Percentiles rank a stretch among this genome's conserved stretches.
phyloP scores from a whole-genome alignment of 2,797 vertebrate species.

The Lacerta bilineata region DNA sequence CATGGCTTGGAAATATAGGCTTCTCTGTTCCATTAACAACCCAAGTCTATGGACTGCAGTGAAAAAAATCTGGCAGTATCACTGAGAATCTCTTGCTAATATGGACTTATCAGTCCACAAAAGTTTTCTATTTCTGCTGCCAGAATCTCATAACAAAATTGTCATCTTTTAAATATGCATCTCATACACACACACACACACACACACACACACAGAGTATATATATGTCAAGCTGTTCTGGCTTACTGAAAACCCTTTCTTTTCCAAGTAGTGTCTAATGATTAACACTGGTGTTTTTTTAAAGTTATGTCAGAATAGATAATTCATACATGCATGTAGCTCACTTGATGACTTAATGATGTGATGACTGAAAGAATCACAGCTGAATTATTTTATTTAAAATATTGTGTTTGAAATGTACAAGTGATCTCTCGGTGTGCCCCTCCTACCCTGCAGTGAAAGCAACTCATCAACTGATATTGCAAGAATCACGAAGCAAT shows the following conservation, averaged over 20 bases:
- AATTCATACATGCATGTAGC: background rate
- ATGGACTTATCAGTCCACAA: constrained; percentile 34
- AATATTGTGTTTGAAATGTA: background rate
- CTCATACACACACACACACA: constrained; percentile 23
- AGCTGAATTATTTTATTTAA: background rate
- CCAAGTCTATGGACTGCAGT: too few relatives aligned
- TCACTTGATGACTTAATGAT: background rate
- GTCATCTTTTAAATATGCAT: constrained; percentile 66
- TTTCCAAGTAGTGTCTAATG: constrained; percentile 68
- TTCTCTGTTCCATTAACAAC: background rate
- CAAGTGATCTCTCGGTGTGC: background rate
- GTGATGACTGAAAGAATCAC: background rate
- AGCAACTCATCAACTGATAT: background rate
- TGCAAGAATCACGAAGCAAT: background rate
- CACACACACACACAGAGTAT: background rate
- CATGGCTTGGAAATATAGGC: background rate
- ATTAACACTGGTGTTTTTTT: constrained; percentile 68
- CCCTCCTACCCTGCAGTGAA: background rate
- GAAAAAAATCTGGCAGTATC: constrained; percentile 33
- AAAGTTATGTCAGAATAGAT: background rate
- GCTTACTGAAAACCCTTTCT: constrained; percentile 73
- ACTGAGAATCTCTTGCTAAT: constrained; percentile 2
- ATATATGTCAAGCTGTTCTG: constrained; percentile 54
- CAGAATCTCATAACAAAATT: constrained; percentile 55
- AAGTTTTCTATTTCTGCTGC: constrained; percentile 56